A percentile compares a stretch with the other conserved stretches of the same genome.
These are phyloP conservation scores for Falco columbarius DNA, from an alignment of 2,797 vertebrate species.

Conservation along the genomic window DNA sequence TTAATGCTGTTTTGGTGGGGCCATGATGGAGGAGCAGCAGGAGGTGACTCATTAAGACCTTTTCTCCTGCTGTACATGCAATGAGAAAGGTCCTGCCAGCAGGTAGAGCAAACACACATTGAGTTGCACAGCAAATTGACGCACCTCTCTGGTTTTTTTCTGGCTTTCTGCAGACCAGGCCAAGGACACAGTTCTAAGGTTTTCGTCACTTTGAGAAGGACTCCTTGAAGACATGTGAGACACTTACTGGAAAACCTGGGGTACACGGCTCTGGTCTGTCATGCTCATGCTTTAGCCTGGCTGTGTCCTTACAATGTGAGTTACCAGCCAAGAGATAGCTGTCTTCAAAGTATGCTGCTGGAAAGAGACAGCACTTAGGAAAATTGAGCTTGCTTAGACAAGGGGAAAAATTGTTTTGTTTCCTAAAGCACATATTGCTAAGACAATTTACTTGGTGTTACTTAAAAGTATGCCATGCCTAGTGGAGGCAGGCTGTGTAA, in stretches of 20 bases:
- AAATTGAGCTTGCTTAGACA: not conserved
- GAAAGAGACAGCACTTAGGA: not conserved
- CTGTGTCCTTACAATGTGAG: not conserved
- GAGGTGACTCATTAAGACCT: not conserved
- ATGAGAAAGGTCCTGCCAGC: not conserved
- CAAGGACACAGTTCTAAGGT: not conserved
- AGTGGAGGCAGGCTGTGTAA: not conserved
- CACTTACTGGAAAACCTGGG: not conserved
- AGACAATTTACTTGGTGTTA: not conserved
- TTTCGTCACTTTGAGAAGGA: not conserved
- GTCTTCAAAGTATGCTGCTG: not conserved
- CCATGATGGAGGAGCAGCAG: not conserved
- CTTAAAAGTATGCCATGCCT: not conserved
- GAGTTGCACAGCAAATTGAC: not conserved
- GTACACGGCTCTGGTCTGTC: not conserved
- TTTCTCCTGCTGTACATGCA: not conserved
- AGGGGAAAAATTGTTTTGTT: not conserved
- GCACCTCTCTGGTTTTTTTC: not conserved
- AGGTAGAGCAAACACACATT: not conserved
- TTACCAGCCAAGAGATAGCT: not conserved
- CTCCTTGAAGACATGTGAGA: not conserved
- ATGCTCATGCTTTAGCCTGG: not conserved
- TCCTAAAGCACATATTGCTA: not conserved
- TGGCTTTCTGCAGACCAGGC: not conserved
- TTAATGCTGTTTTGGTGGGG: too few relatives aligned